Conservation (phyloP, 2,888 invertebrate species). For the Hoplodrina ambigua region DNA sequence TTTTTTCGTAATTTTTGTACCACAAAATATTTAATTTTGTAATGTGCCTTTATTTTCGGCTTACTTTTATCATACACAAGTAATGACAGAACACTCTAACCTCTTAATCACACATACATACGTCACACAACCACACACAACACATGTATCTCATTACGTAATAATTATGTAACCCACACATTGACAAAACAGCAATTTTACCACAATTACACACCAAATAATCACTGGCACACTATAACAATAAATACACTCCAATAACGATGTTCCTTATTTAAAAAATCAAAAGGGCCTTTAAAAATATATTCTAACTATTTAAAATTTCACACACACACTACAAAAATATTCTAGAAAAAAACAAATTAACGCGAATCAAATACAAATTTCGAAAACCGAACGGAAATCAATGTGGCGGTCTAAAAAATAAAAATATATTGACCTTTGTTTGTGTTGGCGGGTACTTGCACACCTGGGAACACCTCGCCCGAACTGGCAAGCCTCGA, state of each 20-base stretch:
- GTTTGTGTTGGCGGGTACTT: conserved; percentile 80
- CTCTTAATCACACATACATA: conserved; percentile 63
- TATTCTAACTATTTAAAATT: conserved; percentile 20
- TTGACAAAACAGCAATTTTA: conserved; percentile 5
- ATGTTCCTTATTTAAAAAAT: conserved; percentile 19
- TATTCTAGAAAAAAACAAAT: conserved; percentile 36
- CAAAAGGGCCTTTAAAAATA: conserved; percentile 12
- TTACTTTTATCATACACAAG: neutral
- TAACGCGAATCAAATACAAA: conserved; percentile 50
- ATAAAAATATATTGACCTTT: conserved; percentile 81
- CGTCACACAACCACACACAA: conserved; percentile 48
- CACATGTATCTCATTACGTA: conserved; percentile 69
- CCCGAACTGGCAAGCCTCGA: conserved; percentile 83
- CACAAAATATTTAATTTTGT: neutral
- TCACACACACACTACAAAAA: conserved; percentile 57
- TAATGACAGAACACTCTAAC: neutral
- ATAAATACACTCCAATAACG: conserved; percentile 38
- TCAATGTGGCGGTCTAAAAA: conserved; percentile 69
- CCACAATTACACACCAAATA: conserved; percentile 32
- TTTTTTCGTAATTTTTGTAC: no score
- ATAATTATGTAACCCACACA: conserved; percentile 57
- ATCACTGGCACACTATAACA: conserved; percentile 52
- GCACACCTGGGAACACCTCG: conserved; percentile 88
- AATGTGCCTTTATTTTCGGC: neutral
- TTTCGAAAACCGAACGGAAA: conserved; percentile 55